Evolutionary conservation across 2,113 vertebrate species (phyloP), one percentile per base, ranked within the genome.

Genomic region (Recurvirostra avosetta): DNA sequence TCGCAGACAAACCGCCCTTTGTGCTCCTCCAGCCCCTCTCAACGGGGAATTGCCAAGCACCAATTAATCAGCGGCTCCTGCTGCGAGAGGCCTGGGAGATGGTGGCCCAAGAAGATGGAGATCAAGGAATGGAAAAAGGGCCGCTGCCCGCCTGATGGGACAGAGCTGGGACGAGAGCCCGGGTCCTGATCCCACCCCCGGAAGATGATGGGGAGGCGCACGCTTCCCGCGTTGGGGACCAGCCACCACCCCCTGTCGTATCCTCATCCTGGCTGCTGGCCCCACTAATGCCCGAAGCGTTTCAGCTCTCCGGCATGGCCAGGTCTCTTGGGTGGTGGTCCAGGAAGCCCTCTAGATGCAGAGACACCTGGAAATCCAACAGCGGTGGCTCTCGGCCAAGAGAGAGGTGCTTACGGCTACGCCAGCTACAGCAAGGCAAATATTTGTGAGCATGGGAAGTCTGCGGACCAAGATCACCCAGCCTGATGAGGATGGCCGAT

Each of bases 1-100:
- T 8, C 2, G 52, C 79, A 67, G 76, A 95, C 94, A 96, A 78
- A 94, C 67, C 5, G 3, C 91, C 91, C 94, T 92, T 91, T 96
- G 94, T 95, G 90, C 87, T 85, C 36, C 70, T 56, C 40, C 58
- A n/a, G 94, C 62, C 87, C 77, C 55, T 47, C 56, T 79, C 94
- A 7, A 34, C 4, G 12, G 38, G 22, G 10, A 58, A 8, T 49
- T 73, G 89, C 96, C 91, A 92, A 88, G 77, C 2, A 61, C 56
- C 74, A 61, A 76, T 90, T 87, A 68, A 91, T 67, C 81, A 62
- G 15, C 3, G 1, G 70, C 87, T 91, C 72, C 94, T 72, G 62
- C 89, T 75, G 74, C 0, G 14, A 66, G 4, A 3, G 45, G 47
- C 63, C 45, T 66, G 68, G 52, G 59, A 78, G 47, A 30, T 9